These are phyloP conservation scores for Lynx canadensis DNA, from an alignment of 2,113 vertebrate species.

Conservation along the genomic window DNA sequence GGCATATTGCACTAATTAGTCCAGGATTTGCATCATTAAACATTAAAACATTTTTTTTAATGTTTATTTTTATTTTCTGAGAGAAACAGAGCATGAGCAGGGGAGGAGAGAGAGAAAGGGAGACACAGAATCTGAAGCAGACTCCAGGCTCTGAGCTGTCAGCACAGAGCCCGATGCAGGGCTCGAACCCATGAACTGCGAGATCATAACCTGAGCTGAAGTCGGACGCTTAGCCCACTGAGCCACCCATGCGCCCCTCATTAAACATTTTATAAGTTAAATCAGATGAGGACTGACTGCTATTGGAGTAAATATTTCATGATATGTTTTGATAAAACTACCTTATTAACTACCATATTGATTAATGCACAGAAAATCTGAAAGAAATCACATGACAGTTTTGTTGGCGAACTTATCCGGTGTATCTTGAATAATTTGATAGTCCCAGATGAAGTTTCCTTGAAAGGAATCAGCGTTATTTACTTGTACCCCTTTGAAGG, in stretches of 20 bases:
- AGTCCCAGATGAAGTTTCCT: background rate
- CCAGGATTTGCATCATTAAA: background rate
- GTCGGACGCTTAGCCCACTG: too few species aligned
- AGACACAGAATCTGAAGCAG: too few species aligned
- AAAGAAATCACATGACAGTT: background rate
- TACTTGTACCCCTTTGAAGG: background rate
- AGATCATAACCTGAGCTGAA: too few species aligned
- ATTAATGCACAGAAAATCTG: background rate
- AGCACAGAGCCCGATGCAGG: too few species aligned
- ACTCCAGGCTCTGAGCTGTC: too few species aligned
- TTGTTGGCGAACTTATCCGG: background rate
- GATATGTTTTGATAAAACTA: slow-evolving; percentile 9
- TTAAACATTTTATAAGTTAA: background rate
- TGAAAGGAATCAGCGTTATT: background rate
- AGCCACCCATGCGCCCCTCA: background rate
- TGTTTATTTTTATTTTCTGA: too few species aligned
- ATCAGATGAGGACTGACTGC: background rate
- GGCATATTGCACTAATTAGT: background rate
- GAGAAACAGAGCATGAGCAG: too few species aligned
- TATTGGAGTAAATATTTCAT: background rate
- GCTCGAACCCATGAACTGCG: too few species aligned
- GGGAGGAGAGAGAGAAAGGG: too few species aligned
- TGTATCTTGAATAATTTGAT: background rate
- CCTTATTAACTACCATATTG: background rate
- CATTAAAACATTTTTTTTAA: background rate